Conservation (phyloP, 1,140 invertebrate species). For the Pseudachorutes palmiensis region DNA sequence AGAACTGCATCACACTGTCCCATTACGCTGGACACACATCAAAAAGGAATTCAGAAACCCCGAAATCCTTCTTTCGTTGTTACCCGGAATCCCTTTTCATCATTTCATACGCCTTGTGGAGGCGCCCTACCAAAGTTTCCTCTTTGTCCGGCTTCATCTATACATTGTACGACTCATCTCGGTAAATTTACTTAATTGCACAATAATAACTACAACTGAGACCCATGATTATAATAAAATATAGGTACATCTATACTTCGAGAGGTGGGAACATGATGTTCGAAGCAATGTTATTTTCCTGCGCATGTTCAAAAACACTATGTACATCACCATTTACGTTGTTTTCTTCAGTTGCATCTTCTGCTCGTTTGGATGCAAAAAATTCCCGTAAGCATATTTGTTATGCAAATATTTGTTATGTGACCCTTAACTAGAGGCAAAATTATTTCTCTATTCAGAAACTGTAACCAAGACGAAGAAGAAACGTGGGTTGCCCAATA, state of each 20-base stretch:
- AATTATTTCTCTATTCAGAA: too few species aligned
- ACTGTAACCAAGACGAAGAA: neutral
- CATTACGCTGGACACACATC: neutral
- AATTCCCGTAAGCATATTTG: conserved; percentile 7
- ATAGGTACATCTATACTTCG: conserved; percentile 11
- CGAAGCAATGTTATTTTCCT: neutral
- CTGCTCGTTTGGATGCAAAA: conserved; percentile 3
- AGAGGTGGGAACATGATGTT: conserved; percentile 19
- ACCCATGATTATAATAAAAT: too few species aligned
- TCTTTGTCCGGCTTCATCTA: neutral
- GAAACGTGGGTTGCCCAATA: neutral
- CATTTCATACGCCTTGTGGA: neutral
- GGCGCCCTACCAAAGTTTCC: neutral
- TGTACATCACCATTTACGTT: conserved; percentile 20
- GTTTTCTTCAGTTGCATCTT: conserved; percentile 8
- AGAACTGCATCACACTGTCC: neutral
- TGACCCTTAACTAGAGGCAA: neutral
- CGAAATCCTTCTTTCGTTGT: neutral
- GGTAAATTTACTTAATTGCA: neutral
- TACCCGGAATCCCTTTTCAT: conserved; percentile 17
- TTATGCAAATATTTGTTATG: neutral
- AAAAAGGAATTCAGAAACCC: neutral
- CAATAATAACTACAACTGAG: neutral
- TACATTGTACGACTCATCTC: neutral
- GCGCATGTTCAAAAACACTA: conserved; percentile 14